Evolutionary conservation across 2,888 invertebrate species (phyloP).

Genomic region (Pediacus dermestoides): DNA sequence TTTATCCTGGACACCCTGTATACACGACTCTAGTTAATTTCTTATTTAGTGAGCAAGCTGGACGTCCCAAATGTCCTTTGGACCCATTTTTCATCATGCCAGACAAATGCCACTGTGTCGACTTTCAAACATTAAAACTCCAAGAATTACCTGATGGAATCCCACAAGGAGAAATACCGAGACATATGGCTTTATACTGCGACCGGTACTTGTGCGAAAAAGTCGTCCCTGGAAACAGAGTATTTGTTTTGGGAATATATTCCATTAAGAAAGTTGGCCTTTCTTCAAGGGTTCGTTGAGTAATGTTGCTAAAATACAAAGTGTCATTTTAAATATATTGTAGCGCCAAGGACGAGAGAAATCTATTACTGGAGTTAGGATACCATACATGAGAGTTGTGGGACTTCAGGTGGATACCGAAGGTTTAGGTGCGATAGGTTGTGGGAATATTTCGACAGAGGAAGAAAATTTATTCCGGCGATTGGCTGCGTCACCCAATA

Average conservation of each 20-base stretch:
- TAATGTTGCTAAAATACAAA: too few species aligned
- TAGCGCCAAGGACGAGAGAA: slow-evolving; percentile 70
- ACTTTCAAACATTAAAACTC: slow-evolving; percentile 95
- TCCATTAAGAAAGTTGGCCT: slow-evolving; percentile 87
- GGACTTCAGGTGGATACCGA: slow-evolving; percentile 86
- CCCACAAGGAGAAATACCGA: slow-evolving; percentile 96
- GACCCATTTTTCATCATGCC: slow-evolving; percentile 99
- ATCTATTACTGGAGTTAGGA: slow-evolving; percentile 84
- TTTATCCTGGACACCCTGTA: too few species aligned
- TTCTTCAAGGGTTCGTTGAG: slow-evolving; percentile 56
- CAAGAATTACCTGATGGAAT: slow-evolving; percentile 94
- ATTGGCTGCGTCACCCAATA: slow-evolving; percentile 78
- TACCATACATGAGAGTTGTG: slow-evolving; percentile 91
- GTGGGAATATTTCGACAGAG: slow-evolving; percentile 57
- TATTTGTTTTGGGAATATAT: slow-evolving; percentile 90
- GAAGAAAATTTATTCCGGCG: slow-evolving; percentile 81
- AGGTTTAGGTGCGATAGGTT: slow-evolving; percentile 64
- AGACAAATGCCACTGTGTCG: slow-evolving; percentile 95
- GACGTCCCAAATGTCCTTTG: slow-evolving; percentile 87
- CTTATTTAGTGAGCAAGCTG: slow-evolving; percentile 85
- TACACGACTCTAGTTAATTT: slow-evolving; percentile 14
- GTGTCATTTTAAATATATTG: slow-evolving; percentile 18
- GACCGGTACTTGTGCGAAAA: slow-evolving; percentile 92
- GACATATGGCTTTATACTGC: slow-evolving; percentile 91
- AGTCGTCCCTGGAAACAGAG: slow-evolving; percentile 94